Percentiles rank a stretch among this genome's conserved stretches.
phyloP scores from a whole-genome alignment of 2,888 invertebrate species.

The Liopterus haemorrhoidalis region DNA sequence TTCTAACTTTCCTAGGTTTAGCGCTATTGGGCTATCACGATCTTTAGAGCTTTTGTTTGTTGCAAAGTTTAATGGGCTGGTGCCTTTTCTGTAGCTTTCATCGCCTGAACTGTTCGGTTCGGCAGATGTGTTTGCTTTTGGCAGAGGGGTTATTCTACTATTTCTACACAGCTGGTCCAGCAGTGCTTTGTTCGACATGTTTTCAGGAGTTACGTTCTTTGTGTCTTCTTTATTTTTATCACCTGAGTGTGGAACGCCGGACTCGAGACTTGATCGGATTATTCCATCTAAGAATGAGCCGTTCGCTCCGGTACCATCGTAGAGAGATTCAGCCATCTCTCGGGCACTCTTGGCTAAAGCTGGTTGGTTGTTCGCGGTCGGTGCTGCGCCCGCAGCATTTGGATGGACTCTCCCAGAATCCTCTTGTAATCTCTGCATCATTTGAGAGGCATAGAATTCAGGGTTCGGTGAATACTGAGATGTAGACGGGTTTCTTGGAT shows the following conservation, averaged over 20 bases:
- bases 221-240: slow-evolving; percentile 51
- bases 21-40: slow-evolving; percentile 12
- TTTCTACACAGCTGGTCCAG: slow-evolving; percentile 63
- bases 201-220: slow-evolving; percentile 47
- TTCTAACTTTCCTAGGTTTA: slow-evolving; percentile 5
- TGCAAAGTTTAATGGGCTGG: slow-evolving; percentile 42
- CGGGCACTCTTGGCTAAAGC: slow-evolving; percentile 47
- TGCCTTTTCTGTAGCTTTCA: slow-evolving; percentile 43
- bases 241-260: slow-evolving; percentile 51
- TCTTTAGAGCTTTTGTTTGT: slow-evolving; percentile 31
- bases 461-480: slow-evolving; percentile 51
- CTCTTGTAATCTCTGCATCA: slow-evolving; percentile 74
- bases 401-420: slow-evolving; percentile 52
- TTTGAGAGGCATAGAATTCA: slow-evolving; percentile 71
- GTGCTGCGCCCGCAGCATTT: slow-evolving; percentile 35
- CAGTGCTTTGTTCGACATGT: slow-evolving; percentile 56
- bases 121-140: slow-evolving; percentile 40
- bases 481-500: slow-evolving; percentile 44
- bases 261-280: slow-evolving; percentile 73
- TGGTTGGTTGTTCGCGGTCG: slow-evolving; percentile 29
- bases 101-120: slow-evolving; percentile 47
- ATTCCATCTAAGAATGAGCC: slow-evolving; percentile 79
- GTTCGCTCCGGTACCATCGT: slow-evolving; percentile 62
- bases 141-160: slow-evolving; percentile 51
- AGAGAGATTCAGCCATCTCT: slow-evolving; percentile 59